Base-by-base conservation (phyloP, 2,888 invertebrate species). In the Furcula furcula region DNA sequence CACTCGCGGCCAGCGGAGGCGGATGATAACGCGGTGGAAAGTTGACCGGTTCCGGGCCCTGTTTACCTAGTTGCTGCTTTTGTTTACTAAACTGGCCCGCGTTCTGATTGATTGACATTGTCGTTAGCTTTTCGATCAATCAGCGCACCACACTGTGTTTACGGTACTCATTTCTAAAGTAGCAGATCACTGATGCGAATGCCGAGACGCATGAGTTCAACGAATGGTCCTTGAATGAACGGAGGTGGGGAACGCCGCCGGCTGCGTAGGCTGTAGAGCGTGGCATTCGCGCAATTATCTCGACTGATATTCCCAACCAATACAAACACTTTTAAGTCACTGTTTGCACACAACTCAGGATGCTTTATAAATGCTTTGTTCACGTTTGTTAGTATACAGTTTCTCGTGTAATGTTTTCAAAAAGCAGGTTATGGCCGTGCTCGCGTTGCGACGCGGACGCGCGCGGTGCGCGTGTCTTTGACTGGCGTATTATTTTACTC, bases 21-120 rank as follows among this genome's bases (percentile, higher is more conserved):
- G 94, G 94, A 74, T 95, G 95, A 83, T 95, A 95, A 51, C 94
- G 91, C 61, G 95, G 94, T 65, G 94, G 94, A 81, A 86, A 87
- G 83, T 78, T 83, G 83, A 86, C 86, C 82, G 84, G 86, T 84
- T 87, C 87, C 51, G 82, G 67, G 65, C 80, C 86, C 76, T 84
- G 87, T 84, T 86, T 87, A 76, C 86, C 84, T 82, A 86, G 76
- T 87, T 86, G 86, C 61, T 82, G 84, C 68, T 85, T 87, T 69
- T 84, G 82, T 72, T 88, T 88, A 71, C 69, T 85, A 62, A 82
- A 84, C 72, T 87, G 86, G 64, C 71, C 76, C 52, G 79, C 65
- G 75, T 81, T 86, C 78, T 81, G 87, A 66, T 86, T 85, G 80
- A 83, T 84, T 76, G 88, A 88, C 88, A 88, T 88, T 78, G 83